Evolutionary conservation across 2,888 invertebrate genomes (phyloP).

Genomic region (Trissolcus japonicus): DNA sequence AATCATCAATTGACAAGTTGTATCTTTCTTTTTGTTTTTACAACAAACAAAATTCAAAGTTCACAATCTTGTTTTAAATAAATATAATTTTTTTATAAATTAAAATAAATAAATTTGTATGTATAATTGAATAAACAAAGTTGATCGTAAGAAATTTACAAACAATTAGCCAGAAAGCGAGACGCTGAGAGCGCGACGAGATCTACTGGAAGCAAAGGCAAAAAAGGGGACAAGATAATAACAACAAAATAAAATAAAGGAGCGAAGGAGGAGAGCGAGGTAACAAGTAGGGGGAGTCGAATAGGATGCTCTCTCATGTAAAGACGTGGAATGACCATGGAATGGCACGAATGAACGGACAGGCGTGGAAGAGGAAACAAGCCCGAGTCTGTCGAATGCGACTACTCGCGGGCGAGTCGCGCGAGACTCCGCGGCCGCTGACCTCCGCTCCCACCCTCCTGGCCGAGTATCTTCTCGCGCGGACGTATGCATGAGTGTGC

Average conservation of each 20-base stretch:
- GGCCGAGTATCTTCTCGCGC: constrained; percentile 39
- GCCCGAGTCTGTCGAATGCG: constrained; percentile 55
- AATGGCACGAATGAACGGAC: constrained; percentile 53
- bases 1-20: too few relatives aligned
- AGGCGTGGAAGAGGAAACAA: constrained; percentile 51
- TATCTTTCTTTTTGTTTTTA: too few relatives aligned
- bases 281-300: constrained; percentile 9
- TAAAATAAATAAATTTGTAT: background rate
- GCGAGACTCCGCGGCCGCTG: constrained; percentile 65
- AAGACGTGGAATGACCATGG: constrained; percentile 52
- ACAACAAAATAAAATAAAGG: constrained; percentile 13
- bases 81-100: background rate
- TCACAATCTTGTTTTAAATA: background rate
- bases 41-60: background rate
- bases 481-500: constrained; percentile 20
- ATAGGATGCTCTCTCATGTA: constrained; percentile 13
- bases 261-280: background rate
- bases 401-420: constrained; percentile 64
- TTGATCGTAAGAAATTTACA: constrained; percentile 16
- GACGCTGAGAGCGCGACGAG: constrained; percentile 13
- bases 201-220: constrained; percentile 6
- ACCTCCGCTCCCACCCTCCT: constrained; percentile 66
- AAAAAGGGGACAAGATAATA: constrained; percentile 18
- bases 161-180: constrained; percentile 30
- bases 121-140: background rate